Percentiles rank a stretch among this genome's conserved stretches.
phyloP scores from a whole-genome alignment of 2,888 invertebrate genomes.

The Rhingia rostrata region DNA sequence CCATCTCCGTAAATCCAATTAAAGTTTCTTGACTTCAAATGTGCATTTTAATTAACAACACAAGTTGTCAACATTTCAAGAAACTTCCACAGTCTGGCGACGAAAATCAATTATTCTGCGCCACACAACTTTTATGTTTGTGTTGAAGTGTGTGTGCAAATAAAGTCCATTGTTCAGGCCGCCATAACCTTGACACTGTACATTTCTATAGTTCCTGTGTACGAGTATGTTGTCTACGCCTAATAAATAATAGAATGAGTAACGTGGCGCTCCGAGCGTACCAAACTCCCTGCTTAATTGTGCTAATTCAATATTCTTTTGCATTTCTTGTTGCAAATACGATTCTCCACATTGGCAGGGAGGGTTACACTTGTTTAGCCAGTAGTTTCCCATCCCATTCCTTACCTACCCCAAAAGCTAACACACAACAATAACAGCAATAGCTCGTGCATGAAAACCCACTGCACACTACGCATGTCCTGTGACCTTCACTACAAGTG shows the following conservation, averaged over 20 bases:
- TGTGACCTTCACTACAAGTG: conserved; percentile 51
- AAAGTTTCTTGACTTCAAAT: conserved; percentile 33
- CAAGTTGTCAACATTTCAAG: conserved; percentile 4
- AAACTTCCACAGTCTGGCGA: conserved; percentile 4
- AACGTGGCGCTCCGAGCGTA: neutral
- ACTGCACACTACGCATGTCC: conserved; percentile 49
- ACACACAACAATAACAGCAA: conserved; percentile 12
- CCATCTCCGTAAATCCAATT: conserved; percentile 27
- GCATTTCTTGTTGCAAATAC: conserved; percentile 9
- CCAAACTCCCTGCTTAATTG: conserved; percentile 38
- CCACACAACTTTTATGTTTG: neutral
- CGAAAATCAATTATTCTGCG: neutral
- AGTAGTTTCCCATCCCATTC: conserved; percentile 38
- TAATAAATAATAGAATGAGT: conserved; percentile 5
- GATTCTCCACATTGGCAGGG: conserved; percentile 29
- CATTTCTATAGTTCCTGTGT: neutral
- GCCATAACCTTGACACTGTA: conserved; percentile 54
- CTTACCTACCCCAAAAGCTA: conserved; percentile 48
- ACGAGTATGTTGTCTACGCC: conserved; percentile 8
- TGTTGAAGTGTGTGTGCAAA: neutral
- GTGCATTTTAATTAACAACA: conserved; percentile 13
- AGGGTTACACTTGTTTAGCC: conserved; percentile 35
- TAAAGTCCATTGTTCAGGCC: conserved; percentile 33
- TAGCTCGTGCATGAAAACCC: neutral
- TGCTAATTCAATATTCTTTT: conserved; percentile 33